phyloP scores from a whole-genome alignment of 2,888 invertebrate species.

The Cantharis flavilabris region DNA sequence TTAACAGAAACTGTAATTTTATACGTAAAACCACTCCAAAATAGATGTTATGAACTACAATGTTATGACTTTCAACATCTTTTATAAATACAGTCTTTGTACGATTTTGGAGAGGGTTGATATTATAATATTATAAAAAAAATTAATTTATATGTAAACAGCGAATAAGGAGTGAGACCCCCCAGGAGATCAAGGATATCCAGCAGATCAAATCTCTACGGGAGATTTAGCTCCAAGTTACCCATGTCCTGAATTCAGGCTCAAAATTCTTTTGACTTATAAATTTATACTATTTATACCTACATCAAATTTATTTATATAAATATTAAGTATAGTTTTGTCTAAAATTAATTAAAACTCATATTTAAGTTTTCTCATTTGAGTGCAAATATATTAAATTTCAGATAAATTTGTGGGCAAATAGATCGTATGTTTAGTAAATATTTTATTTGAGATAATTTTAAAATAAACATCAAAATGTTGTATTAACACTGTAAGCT shows the following conservation, averaged over 20 bases:
- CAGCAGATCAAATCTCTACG: not conserved
- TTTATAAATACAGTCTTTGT: not conserved
- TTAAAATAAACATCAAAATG: slow-evolving; percentile 1
- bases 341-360: no score
- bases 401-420: not conserved
- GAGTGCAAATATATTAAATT: no score
- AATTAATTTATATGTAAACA: not conserved
- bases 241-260: not conserved
- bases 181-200: not conserved
- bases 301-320: no score
- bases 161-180: not conserved
- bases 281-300: not conserved
- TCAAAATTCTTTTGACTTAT: not conserved
- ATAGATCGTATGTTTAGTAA: not conserved
- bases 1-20: no score
- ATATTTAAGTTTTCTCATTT: no score
- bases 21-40: no score
- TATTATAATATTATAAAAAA: not conserved
- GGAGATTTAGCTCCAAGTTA: not conserved
- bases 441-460: not conserved
- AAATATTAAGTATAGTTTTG: no score
- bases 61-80: not conserved
- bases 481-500: not conserved
- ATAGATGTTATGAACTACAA: no score
- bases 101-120: not conserved